phyloP scores from a whole-genome alignment of 2,797 vertebrate genomes.

The Tapirus indicus region DNA sequence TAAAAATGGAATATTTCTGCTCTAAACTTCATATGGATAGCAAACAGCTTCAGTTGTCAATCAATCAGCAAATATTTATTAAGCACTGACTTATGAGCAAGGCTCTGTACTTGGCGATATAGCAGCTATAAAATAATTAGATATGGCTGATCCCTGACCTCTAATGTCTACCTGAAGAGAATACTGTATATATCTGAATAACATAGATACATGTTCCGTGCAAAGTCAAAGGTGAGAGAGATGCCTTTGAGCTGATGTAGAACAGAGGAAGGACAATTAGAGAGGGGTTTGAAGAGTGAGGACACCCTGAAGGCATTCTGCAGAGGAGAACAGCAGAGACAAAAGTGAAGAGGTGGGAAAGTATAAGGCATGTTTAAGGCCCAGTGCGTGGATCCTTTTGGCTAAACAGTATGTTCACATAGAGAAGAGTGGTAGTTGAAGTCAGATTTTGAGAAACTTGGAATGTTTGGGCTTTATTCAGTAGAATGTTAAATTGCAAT shows the following conservation, averaged over 20 bases:
- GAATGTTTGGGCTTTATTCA: not conserved
- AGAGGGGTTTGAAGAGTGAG: not conserved
- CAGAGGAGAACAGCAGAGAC: not conserved
- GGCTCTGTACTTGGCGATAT: conserved; percentile 1
- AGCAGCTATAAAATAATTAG: conserved; percentile 12
- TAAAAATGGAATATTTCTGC: conserved; percentile 39
- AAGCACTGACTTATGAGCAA: not conserved
- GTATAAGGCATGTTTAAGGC: not conserved
- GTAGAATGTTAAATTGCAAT: not conserved
- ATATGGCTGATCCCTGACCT: not conserved
- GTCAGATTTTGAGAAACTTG: conserved; percentile 29
- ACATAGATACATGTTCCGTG: not conserved
- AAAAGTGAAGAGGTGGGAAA: not conserved
- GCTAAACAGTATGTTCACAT: not conserved
- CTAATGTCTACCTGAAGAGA: not conserved
- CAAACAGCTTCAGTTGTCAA: not conserved
- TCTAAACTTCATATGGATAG: not conserved
- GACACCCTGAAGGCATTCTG: not conserved
- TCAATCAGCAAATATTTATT: not conserved
- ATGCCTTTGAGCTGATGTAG: not conserved
- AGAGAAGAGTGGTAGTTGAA: not conserved
- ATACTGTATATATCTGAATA: not conserved
- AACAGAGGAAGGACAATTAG: not conserved
- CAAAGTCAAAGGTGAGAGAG: not conserved
- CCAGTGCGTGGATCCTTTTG: not conserved